Percentiles rank a stretch among this genome's conserved stretches.
Evolutionary conservation across 2,113 vertebrate species (phyloP).

Genomic region (Nibea albiflora): DNA sequence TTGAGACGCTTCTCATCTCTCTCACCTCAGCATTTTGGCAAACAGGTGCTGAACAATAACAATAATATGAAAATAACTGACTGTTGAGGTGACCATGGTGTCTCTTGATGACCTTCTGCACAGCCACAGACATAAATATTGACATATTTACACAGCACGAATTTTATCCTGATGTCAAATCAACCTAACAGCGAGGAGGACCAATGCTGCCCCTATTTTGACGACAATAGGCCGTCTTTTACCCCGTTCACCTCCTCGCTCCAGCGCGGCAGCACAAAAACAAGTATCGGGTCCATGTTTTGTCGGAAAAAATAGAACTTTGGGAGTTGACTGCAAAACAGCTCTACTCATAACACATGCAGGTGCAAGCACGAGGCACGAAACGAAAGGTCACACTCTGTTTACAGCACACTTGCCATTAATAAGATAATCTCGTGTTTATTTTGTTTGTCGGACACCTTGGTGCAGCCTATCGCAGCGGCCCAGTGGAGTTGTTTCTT

Average conservation of each 20-base stretch:
- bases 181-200: not conserved
- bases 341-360: slow-evolving; percentile 14
- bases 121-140: not conserved
- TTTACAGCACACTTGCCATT: slow-evolving; percentile 31
- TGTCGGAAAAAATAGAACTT: slow-evolving; percentile 5
- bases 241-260: not conserved
- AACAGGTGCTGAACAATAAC: too few relatives aligned
- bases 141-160: too few relatives aligned
- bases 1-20: too few relatives aligned
- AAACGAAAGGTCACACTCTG: slow-evolving; percentile 42
- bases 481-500: not conserved
- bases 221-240: not conserved
- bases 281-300: slow-evolving; percentile 10
- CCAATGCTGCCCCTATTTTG: not conserved
- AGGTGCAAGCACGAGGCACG: slow-evolving; percentile 21
- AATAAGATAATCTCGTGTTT: slow-evolving; percentile 11
- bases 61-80: not conserved
- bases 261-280: not conserved
- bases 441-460: not conserved
- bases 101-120: not conserved
- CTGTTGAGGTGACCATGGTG: not conserved
- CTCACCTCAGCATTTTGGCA: too few relatives aligned
- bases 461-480: not conserved
- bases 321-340: slow-evolving; percentile 16
- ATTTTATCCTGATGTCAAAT: not conserved